A percentile compares a stretch with the other conserved stretches of the same genome.
Evolutionary conservation across 1,140 invertebrate species (phyloP).

Genomic region (Ruditapes philippinarum): DNA sequence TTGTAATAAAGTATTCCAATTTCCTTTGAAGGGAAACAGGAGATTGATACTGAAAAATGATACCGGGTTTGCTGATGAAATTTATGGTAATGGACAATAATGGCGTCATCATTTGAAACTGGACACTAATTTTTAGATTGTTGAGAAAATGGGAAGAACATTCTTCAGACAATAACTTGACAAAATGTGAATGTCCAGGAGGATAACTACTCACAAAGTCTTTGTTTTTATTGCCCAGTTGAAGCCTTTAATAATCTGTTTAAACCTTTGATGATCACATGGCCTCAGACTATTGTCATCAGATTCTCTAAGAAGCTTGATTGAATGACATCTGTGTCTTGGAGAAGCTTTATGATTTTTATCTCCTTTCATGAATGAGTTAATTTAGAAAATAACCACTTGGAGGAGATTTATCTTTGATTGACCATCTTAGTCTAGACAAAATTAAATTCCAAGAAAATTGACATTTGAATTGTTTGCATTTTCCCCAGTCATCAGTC

Average conservation of each 20-base stretch:
- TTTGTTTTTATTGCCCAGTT: constrained; percentile 2
- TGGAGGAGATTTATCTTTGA: constrained; percentile 2
- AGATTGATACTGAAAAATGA: background rate
- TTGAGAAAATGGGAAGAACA: background rate
- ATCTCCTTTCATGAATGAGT: constrained; percentile 18
- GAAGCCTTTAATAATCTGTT: background rate
- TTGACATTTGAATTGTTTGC: background rate
- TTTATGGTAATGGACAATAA: background rate
- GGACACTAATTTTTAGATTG: constrained; percentile 29
- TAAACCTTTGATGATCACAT: constrained; percentile 12
- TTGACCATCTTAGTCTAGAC: background rate
- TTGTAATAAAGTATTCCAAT: constrained; percentile 2
- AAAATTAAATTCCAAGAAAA: constrained; percentile 8
- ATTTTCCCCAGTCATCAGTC: background rate
- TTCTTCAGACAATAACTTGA: constrained; percentile 1
- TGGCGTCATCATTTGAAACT: background rate
- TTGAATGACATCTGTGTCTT: constrained; percentile 17
- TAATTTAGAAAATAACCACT: constrained; percentile 17
- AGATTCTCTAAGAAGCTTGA: constrained; percentile 44
- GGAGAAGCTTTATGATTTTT: constrained; percentile 35
- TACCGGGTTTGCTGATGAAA: background rate
- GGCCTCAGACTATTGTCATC: constrained; percentile 38
- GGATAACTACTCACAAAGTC: background rate
- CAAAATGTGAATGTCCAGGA: constrained; percentile 23
- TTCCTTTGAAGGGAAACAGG: background rate